Base-by-base conservation (phyloP, 2,888 invertebrate genomes). In the Leptinotarsa tumamoca region DNA sequence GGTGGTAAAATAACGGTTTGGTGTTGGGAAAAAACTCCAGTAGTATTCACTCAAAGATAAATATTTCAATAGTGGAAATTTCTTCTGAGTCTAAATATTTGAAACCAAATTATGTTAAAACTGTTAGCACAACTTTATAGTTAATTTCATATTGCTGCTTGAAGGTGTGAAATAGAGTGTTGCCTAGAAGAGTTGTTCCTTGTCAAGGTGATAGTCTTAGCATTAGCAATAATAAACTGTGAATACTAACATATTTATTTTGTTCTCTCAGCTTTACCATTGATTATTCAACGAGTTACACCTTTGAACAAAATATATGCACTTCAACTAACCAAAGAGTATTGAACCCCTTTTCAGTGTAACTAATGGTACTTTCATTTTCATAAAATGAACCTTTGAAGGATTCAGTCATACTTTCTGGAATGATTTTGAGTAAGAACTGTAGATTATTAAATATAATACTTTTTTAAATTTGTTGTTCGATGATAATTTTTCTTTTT, bases 141-240 rank as follows among this genome's bases (percentile, higher is more conserved):
- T 74, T 67, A 61, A 17, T 58, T 58, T 71, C 49, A 71, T 72
- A 70, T 71, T 75, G 80, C 78, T 76, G 81, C 81, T 80, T 80
- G 73, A 76, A 72, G 43, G 58, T 78, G 79, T 77, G 68, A 63
- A 61, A 76, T 82, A 82, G 77, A 78, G 72, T 81, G 81, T 82
- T 73, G 81, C 81, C 78, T 82, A 82, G 80, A 80, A 75, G 78
- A 79, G 78, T 80, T 81, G 82, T 82, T 81, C 79, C 78, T 77
- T 78, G 80, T 80, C 79, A 78, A 77, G 72, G 74, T 78, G 71
- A 75, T 77, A 76, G 78, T 77, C 43, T 73, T 77, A 77, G 77
- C 73, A 78, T 83, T 82, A 83, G 83, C 82, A 81, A 79, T 80
- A 79, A 78, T 74, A 75, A 76, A 75, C 71, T 79, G 78, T 81